phyloP scores from a whole-genome alignment of 2,797 vertebrate species.

The Neosilurus mollespiculum region DNA sequence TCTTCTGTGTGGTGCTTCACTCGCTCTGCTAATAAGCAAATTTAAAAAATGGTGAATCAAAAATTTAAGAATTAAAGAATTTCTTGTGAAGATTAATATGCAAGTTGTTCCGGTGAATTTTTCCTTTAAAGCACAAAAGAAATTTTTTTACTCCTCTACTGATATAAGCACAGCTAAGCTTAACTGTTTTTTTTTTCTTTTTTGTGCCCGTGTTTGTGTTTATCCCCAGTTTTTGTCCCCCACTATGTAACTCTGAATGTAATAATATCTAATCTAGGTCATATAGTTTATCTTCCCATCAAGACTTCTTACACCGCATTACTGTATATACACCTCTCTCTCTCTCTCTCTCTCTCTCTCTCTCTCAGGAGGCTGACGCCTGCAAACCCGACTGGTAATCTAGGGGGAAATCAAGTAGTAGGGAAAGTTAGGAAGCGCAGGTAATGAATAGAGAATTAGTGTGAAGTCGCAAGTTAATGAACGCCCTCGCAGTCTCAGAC shows the following conservation, averaged over 20 bases:
- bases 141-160: slow-evolving; percentile 57
- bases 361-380: slow-evolving; percentile 50
- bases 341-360: slow-evolving; percentile 27
- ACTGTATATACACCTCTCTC: slow-evolving; percentile 41
- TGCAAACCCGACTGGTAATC: slow-evolving; percentile 58
- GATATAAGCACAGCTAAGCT: slow-evolving; percentile 37
- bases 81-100: not conserved
- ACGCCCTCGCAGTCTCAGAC: slow-evolving; percentile 45
- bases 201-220: slow-evolving; percentile 29
- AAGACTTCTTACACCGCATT: slow-evolving; percentile 49
- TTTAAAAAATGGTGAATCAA: no score
- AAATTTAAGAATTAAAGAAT: no score
- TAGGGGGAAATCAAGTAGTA: slow-evolving; percentile 65
- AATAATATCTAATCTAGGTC: slow-evolving; percentile 62
- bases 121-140: not conserved
- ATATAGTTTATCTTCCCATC: slow-evolving; percentile 55
- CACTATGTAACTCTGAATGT: slow-evolving; percentile 57
- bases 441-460: slow-evolving; percentile 58
- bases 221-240: slow-evolving; percentile 19
- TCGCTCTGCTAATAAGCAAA: no score
- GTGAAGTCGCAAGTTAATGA: slow-evolving; percentile 58
- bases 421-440: slow-evolving; percentile 52
- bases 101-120: not conserved
- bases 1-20: no score
- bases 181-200: slow-evolving; percentile 52